These are phyloP conservation scores for Halocaridina rubra DNA, from an alignment of 2,888 invertebrate species.

Conservation along the genomic window DNA sequence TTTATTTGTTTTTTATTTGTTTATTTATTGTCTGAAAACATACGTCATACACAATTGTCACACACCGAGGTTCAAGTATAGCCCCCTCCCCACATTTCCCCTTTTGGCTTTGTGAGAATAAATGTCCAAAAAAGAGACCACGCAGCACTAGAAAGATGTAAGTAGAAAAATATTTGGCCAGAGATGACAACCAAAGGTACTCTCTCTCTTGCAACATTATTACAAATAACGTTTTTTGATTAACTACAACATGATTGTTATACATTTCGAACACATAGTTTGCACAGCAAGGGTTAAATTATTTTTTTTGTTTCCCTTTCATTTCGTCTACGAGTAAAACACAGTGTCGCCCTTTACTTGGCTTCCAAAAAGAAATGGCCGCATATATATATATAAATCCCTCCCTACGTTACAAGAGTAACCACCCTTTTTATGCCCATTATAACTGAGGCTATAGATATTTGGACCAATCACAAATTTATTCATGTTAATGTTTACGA, in stretches of 20 bases:
- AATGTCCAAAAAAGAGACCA: conserved; percentile 50
- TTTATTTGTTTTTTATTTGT: background rate
- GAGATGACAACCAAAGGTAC: conserved; percentile 57
- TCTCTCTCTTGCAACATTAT: conserved; percentile 60
- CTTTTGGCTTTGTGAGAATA: conserved; percentile 22
- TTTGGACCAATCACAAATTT: too few species aligned
- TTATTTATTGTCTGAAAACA: conserved; percentile 12
- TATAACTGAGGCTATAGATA: too few species aligned
- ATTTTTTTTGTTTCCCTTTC: conserved; percentile 17
- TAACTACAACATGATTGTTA: conserved; percentile 53
- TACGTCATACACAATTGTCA: conserved; percentile 6
- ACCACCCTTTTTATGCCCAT: too few species aligned
- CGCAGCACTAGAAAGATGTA: conserved; percentile 57
- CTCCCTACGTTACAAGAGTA: too few species aligned
- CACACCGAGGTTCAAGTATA: conserved; percentile 9
- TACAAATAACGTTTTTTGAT: conserved; percentile 59
- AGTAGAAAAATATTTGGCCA: conserved; percentile 60
- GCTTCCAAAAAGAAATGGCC: background rate
- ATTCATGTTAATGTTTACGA: too few species aligned
- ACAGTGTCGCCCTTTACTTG: background rate
- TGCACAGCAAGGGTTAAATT: conserved; percentile 48
- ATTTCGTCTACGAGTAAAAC: background rate
- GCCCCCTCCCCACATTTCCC: conserved; percentile 34
- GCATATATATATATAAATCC: background rate
- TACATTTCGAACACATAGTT: conserved; percentile 53